phyloP scores from a whole-genome alignment of 1,140 invertebrate genomes.

The Drosophila parvula region DNA sequence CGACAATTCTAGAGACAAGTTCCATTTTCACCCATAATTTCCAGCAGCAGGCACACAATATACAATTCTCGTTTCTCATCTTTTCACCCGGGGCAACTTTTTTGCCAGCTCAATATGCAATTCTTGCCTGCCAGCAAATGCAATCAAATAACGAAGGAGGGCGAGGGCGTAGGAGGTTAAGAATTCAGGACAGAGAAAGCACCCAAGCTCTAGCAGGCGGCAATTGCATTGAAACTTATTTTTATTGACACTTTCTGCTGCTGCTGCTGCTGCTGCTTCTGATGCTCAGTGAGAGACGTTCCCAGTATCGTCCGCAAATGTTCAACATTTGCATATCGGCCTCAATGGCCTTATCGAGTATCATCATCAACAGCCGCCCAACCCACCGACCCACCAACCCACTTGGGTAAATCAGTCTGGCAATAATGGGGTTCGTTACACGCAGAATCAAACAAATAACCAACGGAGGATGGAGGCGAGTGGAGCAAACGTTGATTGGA shows the following conservation, averaged over 20 bases:
- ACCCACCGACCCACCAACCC: neutral
- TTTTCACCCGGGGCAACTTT: conserved; percentile 16
- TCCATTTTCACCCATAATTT: neutral
- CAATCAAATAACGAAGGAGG: conserved; percentile 44
- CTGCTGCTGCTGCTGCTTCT: neutral
- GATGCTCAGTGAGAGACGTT: neutral
- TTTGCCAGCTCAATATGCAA: conserved; percentile 51
- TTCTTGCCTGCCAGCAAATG: conserved; percentile 52
- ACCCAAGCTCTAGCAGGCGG: conserved; percentile 18
- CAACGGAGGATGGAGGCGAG: neutral
- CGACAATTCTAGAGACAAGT: conserved; percentile 33
- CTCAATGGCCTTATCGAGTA: conserved; percentile 31
- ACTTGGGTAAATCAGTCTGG: conserved; percentile 18
- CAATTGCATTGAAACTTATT: conserved; percentile 61
- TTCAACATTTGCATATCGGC: conserved; percentile 56
- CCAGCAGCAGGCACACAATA: conserved; percentile 17
- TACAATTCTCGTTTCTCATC: conserved; percentile 29
- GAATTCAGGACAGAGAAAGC: conserved; percentile 13
- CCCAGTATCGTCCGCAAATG: conserved; percentile 4
- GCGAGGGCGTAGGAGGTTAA: neutral
- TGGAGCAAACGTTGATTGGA: conserved; percentile 16
- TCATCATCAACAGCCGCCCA: conserved; percentile 2
- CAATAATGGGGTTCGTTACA: conserved; percentile 31
- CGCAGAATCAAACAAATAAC: conserved; percentile 26
- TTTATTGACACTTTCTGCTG: conserved; percentile 60